phyloP scores from a whole-genome alignment of 2,888 invertebrate genomes.

The Hybos culiciformis region DNA sequence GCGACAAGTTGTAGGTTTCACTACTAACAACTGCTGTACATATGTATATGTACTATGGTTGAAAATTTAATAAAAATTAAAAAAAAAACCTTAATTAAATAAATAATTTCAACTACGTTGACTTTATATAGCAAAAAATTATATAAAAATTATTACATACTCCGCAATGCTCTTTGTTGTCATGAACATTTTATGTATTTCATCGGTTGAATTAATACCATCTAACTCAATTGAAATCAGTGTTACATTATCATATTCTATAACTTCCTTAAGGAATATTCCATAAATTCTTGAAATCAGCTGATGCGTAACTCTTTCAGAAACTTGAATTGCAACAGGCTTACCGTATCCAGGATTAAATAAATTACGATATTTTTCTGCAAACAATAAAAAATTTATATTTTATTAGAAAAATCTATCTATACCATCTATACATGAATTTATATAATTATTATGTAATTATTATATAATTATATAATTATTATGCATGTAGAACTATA shows the following conservation, averaged over 20 bases:
- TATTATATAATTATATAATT: too few relatives aligned
- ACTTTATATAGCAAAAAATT: too few relatives aligned
- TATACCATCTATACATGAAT: too few relatives aligned
- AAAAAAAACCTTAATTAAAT: too few relatives aligned
- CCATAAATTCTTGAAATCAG: conserved; percentile 43
- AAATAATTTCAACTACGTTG: too few relatives aligned
- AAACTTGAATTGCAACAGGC: conserved; percentile 38
- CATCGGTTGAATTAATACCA: conserved; percentile 7
- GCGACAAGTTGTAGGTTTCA: too few relatives aligned
- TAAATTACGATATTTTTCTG: background rate
- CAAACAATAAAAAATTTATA: background rate
- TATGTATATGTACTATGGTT: too few relatives aligned
- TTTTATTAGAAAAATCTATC: too few relatives aligned
- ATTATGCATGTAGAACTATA: too few relatives aligned
- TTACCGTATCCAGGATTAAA: background rate
- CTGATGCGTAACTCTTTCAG: conserved; percentile 42
- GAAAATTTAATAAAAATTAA: too few relatives aligned
- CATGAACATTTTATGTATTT: conserved; percentile 7
- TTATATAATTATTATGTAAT: too few relatives aligned
- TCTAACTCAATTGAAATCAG: conserved; percentile 25
- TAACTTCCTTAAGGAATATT: conserved; percentile 40
- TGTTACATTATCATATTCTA: conserved; percentile 37
- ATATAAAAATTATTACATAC: conserved; percentile 7
- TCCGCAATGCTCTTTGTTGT: conserved; percentile 6
- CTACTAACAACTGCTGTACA: too few relatives aligned